A percentile compares a stretch with the other conserved stretches of the same genome.
These are phyloP conservation scores for Arenicola marina DNA, from an alignment of 2,888 invertebrate species.

Conservation along the genomic window DNA sequence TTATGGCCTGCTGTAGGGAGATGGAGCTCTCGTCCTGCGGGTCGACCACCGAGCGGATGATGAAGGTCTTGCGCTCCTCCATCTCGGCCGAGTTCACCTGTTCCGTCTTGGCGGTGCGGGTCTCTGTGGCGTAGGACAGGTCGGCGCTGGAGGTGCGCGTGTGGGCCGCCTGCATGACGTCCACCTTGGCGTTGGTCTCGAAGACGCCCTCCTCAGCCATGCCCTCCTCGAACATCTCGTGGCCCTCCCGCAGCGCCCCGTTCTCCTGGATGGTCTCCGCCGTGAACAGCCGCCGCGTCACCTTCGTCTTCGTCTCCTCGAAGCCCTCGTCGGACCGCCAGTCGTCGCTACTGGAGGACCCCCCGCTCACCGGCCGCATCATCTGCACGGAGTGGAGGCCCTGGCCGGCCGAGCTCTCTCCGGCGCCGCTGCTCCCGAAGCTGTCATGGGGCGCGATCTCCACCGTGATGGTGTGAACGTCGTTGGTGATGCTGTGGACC, in stretches of 20 bases:
- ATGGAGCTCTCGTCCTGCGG: constrained; percentile 58
- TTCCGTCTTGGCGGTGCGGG: constrained; percentile 41
- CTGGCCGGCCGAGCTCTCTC: too few species aligned
- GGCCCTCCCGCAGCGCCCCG: background rate
- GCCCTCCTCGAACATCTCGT: constrained; percentile 10
- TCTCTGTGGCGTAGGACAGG: constrained; percentile 29
- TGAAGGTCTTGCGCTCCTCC: constrained; percentile 50
- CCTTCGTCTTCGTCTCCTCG: too few species aligned
- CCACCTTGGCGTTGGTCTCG: constrained; percentile 1
- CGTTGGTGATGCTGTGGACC: too few species aligned
- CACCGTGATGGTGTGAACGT: too few species aligned
- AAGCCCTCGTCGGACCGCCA: too few species aligned
- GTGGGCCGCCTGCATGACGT: background rate
- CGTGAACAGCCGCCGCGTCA: too few species aligned
- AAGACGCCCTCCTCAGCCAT: constrained; percentile 8
- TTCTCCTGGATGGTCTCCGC: background rate
- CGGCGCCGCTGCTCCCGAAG: too few species aligned
- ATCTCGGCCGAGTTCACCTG: constrained; percentile 47
- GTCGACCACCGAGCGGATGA: constrained; percentile 68
- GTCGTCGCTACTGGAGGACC: too few species aligned
- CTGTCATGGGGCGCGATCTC: too few species aligned
- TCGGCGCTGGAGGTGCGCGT: constrained; percentile 9
- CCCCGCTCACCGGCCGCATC: too few species aligned
- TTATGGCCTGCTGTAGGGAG: constrained; percentile 33
- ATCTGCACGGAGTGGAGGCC: too few species aligned